Conservation (phyloP, 2,797 vertebrate genomes). For the Caiman crocodilus region DNA sequence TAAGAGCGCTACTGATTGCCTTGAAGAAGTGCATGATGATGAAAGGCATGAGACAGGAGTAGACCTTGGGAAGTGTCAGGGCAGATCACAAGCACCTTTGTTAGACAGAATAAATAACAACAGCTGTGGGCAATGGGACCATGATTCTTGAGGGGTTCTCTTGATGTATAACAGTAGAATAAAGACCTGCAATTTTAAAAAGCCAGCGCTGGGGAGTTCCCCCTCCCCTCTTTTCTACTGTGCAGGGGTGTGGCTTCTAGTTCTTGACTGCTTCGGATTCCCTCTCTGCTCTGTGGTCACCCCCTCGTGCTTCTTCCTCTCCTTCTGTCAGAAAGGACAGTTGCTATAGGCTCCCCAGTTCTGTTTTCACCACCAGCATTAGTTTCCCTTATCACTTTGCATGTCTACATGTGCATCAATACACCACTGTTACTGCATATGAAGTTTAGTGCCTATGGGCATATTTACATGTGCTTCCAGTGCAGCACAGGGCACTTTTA, state of each 20-base stretch:
- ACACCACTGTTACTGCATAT: too few species aligned
- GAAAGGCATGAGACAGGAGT: constrained; percentile 55
- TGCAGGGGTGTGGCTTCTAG: neutral
- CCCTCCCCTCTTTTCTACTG: neutral
- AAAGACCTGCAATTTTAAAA: neutral
- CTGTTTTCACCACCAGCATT: constrained; percentile 32
- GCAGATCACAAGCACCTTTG: constrained; percentile 53
- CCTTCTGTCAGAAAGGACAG: neutral
- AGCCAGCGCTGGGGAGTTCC: neutral
- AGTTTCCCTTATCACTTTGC: constrained; percentile 47
- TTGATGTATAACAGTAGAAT: constrained; percentile 25
- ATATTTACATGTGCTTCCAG: too few species aligned
- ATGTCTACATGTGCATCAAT: constrained; percentile 37
- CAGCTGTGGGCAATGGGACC: constrained; percentile 4
- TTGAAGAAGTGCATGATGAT: constrained; percentile 59
- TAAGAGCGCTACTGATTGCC: constrained; percentile 52
- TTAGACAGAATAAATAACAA: constrained; percentile 65
- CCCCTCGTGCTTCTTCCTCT: neutral
- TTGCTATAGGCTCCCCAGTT: neutral
- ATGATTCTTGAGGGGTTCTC: constrained; percentile 15
- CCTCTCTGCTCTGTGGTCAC: neutral
- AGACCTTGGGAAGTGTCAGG: constrained; percentile 70
- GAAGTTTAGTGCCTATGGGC: too few species aligned
- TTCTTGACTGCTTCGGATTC: neutral
- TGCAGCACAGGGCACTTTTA: too few species aligned